Conservation (phyloP, 2,113 vertebrate genomes). For the Thamnaconus septentrionalis region DNA sequence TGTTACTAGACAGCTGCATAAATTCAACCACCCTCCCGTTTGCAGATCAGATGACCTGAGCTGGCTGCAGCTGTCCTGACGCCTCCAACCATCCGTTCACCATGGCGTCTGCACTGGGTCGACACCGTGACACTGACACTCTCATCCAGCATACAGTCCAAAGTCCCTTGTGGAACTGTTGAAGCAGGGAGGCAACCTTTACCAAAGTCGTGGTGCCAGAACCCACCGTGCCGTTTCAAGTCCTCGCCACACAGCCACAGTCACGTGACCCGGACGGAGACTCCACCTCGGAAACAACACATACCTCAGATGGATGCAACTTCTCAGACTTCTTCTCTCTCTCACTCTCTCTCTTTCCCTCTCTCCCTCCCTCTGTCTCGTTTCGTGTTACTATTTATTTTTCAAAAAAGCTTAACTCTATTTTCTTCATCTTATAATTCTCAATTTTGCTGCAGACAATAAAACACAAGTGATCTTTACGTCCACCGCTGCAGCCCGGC, state of each 20-base stretch:
- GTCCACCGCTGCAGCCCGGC: conserved; percentile 20
- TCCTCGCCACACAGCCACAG: conserved; percentile 8
- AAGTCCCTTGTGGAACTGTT: background rate
- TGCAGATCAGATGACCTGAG: conserved; percentile 71
- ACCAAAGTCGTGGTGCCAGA: background rate
- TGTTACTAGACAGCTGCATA: background rate
- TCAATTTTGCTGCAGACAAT: conserved; percentile 20
- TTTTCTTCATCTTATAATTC: background rate
- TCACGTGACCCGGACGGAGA: conserved; percentile 1
- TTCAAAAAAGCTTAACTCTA: background rate
- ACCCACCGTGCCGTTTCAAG: conserved; percentile 1
- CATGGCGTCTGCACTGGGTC: background rate
- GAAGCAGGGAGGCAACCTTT: conserved; percentile 5
- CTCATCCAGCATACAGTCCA: background rate
- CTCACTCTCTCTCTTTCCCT: conserved; percentile 14
- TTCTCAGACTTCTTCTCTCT: background rate
- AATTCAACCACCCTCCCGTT: conserved; percentile 1
- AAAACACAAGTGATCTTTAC: conserved; percentile 51
- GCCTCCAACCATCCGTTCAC: background rate
- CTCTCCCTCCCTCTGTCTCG: no score
- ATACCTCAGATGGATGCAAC: conserved; percentile 64
- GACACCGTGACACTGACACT: conserved; percentile 3
- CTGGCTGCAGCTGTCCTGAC: conserved; percentile 72
- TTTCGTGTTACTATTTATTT: no score
- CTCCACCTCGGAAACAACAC: conserved; percentile 51